Evolutionary conservation across 2,888 invertebrate genomes (phyloP).

Genomic region (Epistrophe grossulariae): DNA sequence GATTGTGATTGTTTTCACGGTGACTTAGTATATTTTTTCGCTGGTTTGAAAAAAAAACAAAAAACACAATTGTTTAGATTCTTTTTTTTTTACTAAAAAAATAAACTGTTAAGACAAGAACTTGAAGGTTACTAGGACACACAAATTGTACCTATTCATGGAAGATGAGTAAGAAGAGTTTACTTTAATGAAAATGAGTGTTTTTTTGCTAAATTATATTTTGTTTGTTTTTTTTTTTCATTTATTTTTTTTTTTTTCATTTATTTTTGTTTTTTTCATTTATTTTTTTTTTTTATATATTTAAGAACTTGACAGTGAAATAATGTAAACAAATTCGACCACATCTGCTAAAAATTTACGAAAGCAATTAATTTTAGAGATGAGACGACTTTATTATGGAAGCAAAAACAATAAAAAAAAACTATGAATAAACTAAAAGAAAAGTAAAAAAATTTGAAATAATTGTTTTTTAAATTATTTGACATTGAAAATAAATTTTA

Average conservation of each 20-base stretch:
- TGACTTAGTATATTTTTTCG: not conserved
- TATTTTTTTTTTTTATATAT: constrained; percentile 14
- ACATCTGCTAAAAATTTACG: constrained; percentile 28
- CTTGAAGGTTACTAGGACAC: constrained; percentile 55
- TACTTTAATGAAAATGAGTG: constrained; percentile 45
- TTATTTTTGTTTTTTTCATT: too few species aligned
- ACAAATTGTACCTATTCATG: constrained; percentile 31
- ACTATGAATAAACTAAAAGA: not conserved
- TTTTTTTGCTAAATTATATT: constrained; percentile 13
- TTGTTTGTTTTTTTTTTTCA: not conserved
- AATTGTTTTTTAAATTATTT: constrained; percentile 11
- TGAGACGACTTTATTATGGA: not conserved
- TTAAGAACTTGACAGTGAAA: constrained; percentile 40
- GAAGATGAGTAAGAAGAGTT: constrained; percentile 40
- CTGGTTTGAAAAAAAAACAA: not conserved
- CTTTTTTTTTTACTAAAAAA: constrained; percentile 16
- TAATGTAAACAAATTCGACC: constrained; percentile 23
- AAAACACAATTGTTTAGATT: constrained; percentile 47
- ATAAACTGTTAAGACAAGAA: constrained; percentile 10
- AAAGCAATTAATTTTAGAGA: constrained; percentile 11
- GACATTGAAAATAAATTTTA: constrained; percentile 15
- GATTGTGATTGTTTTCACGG: constrained; percentile 50
- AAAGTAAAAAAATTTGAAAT: not conserved
- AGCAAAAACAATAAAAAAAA: not conserved
- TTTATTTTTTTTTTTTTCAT: constrained; percentile 24